Conservation (phyloP, 2,113 vertebrate genomes). For the Arizona elegans region DNA sequence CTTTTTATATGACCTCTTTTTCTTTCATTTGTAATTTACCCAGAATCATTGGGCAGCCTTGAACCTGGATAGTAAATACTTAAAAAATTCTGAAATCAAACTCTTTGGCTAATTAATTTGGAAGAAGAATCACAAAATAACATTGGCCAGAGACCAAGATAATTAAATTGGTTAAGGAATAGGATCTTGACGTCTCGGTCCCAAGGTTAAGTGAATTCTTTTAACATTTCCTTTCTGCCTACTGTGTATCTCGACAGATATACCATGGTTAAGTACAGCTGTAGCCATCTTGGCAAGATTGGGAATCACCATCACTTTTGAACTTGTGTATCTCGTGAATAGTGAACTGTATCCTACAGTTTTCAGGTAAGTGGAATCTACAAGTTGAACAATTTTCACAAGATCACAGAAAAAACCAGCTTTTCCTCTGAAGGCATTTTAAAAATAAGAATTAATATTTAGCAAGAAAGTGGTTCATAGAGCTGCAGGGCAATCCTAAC, state of each 20-base stretch:
- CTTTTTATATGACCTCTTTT: not conserved
- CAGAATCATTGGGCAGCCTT: not conserved
- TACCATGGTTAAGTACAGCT: constrained; percentile 81
- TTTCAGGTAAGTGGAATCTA: constrained; percentile 73
- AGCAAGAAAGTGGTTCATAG: not conserved
- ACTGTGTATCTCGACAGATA: constrained; percentile 65
- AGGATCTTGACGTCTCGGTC: not conserved
- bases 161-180: not conserved
- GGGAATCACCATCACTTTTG: constrained; percentile 89
- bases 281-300: constrained; percentile 85
- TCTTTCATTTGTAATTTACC: not conserved
- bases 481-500: not conserved
- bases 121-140: not conserved
- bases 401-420: not conserved
- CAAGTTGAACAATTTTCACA: not conserved
- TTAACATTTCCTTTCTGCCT: constrained; percentile 26
- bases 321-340: constrained; percentile 92
- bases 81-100: not conserved
- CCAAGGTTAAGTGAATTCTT: not conserved
- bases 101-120: not conserved
- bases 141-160: not conserved
- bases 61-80: not conserved
- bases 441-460: not conserved
- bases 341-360: constrained; percentile 88
- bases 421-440: not conserved